Percentiles rank a stretch among this genome's conserved stretches.
Conservation (phyloP, 2,888 invertebrate species). For the Eudemis profundana region DNA sequence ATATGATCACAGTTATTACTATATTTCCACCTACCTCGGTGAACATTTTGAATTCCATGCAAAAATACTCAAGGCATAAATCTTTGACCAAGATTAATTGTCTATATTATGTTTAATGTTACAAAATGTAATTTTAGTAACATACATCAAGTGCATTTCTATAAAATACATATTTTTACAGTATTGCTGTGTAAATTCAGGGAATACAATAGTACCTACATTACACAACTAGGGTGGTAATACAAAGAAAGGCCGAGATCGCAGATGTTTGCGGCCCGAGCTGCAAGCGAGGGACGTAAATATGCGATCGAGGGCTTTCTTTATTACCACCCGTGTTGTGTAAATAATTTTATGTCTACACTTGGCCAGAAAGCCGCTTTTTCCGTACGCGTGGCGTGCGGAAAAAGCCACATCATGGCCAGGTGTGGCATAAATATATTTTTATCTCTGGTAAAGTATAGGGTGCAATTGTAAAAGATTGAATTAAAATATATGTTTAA, state of each 20-base stretch:
- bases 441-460: neutral
- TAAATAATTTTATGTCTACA: too few relatives aligned
- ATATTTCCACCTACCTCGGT: constrained; percentile 95
- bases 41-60: constrained; percentile 97
- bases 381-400: too few relatives aligned
- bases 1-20: constrained; percentile 98
- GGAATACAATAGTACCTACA: neutral
- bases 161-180: neutral
- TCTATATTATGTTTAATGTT: too few relatives aligned
- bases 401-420: too few relatives aligned
- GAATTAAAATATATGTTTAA: constrained; percentile 9
- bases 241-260: too few relatives aligned
- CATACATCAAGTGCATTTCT: constrained; percentile 13
- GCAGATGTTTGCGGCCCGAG: too few relatives aligned
- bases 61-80: constrained; percentile 87
- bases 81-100: neutral
- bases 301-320: too few relatives aligned
- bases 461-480: constrained; percentile 14
- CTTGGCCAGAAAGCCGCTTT: too few relatives aligned
- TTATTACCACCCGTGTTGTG: too few relatives aligned
- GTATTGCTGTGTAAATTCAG: too few relatives aligned
- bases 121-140: neutral
- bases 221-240: too few relatives aligned
- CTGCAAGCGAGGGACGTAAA: too few relatives aligned
- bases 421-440: neutral